Base-by-base conservation (phyloP, 2,888 invertebrate species). In the Parelbella ahira region DNA sequence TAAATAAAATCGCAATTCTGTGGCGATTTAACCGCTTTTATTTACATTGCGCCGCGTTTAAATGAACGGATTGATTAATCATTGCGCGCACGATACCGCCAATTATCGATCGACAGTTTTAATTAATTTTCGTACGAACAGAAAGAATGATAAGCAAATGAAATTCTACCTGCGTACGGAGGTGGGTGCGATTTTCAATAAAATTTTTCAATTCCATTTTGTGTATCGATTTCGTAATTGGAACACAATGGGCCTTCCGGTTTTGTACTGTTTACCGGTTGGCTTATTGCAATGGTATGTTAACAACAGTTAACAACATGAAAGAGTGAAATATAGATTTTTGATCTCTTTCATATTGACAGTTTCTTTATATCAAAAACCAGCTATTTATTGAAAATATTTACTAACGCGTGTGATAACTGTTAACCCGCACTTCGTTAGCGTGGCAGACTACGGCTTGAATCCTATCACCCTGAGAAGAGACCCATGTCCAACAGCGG, bases 1-100 rank as follows among this genome's bases (percentile, higher is more conserved):
- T 19, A 25, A 25, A 39, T 36, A 15, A 36, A 36, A 18, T 39
- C 32, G 12, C 39, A 20, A 25, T 25, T 19, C 34, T 37, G 38
- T 39, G 43, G 39, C 7, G 34, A 25, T 48, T 39, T 32, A 47
- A 48, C 47, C 41, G 44, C 30, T 50, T 54, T 53, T 49, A 53
- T 51, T 53, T 39, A 39, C 39, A 39, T 25, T 47, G 45, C 39
- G 47, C 47, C 24, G 44, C 44, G 38, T 46, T 13, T 24, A 36
- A 29, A 42, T 47, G 44, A 51, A 39, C 27, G 47, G 41, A 49
- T 50, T 46, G 47, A 50, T 49, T 44, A 33, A 44, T 47, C 44
- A 45, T 49, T 46, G 50, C 47, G 44, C 33, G 45, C 33, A 44
- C 37, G 30, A 44, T 29, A 32, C 42, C 37, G 29, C 38, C 38